These are phyloP conservation scores for Corvus hawaiiensis DNA, from an alignment of 2,113 vertebrate species.

Conservation along the genomic window DNA sequence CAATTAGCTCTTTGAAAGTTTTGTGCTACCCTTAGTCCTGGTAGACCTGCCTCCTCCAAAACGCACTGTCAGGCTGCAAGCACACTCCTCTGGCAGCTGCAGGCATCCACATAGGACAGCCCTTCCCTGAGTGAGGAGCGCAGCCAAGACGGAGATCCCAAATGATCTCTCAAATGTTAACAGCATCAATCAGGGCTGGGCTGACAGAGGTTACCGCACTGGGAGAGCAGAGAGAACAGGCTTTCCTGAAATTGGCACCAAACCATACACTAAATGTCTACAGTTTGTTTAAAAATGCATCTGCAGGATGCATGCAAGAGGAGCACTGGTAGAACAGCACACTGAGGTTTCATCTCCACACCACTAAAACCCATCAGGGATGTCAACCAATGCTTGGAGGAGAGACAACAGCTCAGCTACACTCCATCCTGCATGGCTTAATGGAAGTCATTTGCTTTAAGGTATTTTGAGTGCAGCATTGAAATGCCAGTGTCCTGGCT, in stretches of 20 bases:
- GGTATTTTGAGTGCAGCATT: background rate
- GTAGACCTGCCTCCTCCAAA: background rate
- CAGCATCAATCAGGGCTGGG: background rate
- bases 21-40: background rate
- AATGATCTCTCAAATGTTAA: conserved; percentile 52
- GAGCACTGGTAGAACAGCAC: background rate
- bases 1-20: background rate
- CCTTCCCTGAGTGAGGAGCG: background rate
- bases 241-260: background rate
- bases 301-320: background rate
- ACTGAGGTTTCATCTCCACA: background rate
- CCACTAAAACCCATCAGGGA: background rate
- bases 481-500: background rate
- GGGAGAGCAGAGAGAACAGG: background rate
- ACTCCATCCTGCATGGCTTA: background rate
- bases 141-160: background rate
- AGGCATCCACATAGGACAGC: background rate
- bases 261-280: background rate
- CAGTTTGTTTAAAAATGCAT: conserved; percentile 10
- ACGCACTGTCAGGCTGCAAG: background rate
- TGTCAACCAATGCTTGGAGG: background rate
- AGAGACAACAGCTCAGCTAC: background rate
- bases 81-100: background rate
- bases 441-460: background rate
- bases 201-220: background rate